These are phyloP conservation scores for Amazona ochrocephala DNA, from an alignment of 2,797 vertebrate genomes.

Conservation along the genomic window DNA sequence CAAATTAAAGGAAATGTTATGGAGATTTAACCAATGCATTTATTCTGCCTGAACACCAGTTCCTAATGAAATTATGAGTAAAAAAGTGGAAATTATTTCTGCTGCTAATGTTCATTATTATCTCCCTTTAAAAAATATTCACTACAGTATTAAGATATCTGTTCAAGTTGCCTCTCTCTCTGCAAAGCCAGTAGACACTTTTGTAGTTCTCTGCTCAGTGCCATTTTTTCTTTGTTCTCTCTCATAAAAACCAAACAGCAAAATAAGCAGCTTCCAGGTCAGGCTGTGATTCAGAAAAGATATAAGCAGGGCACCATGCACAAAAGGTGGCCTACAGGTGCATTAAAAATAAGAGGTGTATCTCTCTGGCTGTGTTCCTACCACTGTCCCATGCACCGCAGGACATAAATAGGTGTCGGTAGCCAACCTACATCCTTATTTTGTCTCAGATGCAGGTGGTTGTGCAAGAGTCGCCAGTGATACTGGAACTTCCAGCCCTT, in stretches of 20 bases:
- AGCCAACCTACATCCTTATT: background rate
- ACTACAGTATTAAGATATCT: background rate
- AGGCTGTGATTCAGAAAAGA: background rate
- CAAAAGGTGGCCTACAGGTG: background rate
- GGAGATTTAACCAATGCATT: background rate
- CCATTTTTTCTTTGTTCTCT: background rate
- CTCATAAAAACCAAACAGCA: background rate
- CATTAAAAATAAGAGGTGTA: background rate
- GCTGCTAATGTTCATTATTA: background rate
- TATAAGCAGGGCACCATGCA: background rate
- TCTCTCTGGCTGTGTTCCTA: background rate
- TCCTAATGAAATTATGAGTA: conserved; percentile 31
- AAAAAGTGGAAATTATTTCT: conserved; percentile 19
- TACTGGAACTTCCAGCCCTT: background rate
- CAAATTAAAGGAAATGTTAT: conserved; percentile 6
- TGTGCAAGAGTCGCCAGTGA: background rate
- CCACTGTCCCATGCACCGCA: background rate
- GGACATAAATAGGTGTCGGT: background rate
- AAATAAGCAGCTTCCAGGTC: background rate
- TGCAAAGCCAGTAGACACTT: background rate
- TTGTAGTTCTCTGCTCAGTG: background rate
- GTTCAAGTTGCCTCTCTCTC: background rate
- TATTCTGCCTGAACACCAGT: background rate
- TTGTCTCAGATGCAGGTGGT: background rate
- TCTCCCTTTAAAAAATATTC: background rate